Evolutionary conservation across 2,797 vertebrate species (phyloP).

Genomic region (Scleropages formosus): DNA sequence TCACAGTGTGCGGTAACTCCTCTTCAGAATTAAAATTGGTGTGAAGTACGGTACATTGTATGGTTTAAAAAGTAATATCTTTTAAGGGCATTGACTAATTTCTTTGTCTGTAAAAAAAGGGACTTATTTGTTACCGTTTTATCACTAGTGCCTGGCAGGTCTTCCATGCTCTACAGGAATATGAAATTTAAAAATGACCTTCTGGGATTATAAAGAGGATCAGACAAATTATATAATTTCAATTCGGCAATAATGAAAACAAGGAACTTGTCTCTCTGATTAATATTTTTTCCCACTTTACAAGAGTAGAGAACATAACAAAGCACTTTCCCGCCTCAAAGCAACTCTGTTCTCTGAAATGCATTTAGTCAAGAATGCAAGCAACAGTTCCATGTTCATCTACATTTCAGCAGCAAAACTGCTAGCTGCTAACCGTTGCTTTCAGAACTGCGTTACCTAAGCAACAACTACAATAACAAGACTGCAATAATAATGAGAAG

Average conservation of each 20-base stretch:
- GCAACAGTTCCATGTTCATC: no score
- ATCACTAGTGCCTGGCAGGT: no score
- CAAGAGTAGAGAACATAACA: constrained; percentile 43
- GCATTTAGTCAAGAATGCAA: not conserved
- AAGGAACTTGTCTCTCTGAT: constrained; percentile 60
- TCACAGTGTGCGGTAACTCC: no score
- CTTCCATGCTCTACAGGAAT: no score
- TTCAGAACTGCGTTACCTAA: no score
- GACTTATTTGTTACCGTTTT: not conserved
- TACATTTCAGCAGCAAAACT: no score
- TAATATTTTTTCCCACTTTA: constrained; percentile 59
- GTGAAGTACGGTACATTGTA: not conserved
- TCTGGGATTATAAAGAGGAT: constrained; percentile 60
- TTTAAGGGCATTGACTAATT: no score
- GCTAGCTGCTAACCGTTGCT: no score
- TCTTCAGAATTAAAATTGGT: not conserved
- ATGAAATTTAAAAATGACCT: constrained; percentile 59
- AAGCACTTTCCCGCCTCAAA: constrained; percentile 28
- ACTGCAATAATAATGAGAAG: no score
- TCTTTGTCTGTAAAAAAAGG: not conserved
- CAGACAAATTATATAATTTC: constrained; percentile 57
- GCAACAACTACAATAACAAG: no score
- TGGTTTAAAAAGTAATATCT: not conserved
- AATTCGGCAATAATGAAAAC: constrained; percentile 61
- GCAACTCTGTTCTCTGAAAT: constrained; percentile 19